phyloP scores from a whole-genome alignment of 2,888 invertebrate species.

The Nymphalis urticae region DNA sequence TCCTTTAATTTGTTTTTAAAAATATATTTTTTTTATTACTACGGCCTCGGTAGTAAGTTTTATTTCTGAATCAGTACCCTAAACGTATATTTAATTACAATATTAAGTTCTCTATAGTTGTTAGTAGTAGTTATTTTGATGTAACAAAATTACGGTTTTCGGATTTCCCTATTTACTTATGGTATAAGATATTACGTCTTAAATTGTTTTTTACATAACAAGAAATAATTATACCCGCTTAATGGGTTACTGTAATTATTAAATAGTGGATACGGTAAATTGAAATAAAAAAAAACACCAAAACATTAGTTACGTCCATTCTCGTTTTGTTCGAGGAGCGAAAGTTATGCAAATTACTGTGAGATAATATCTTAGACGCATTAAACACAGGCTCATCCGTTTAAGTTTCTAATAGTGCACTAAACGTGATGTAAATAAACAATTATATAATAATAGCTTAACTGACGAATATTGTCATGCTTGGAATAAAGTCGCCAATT shows the following conservation, averaged over 20 bases:
- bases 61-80: no score
- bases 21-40: no score
- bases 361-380: slow-evolving; percentile 30
- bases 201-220: neutral
- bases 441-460: slow-evolving; percentile 28
- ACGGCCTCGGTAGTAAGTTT: no score
- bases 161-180: no score
- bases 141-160: no score
- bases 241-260: neutral
- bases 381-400: slow-evolving; percentile 30
- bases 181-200: neutral
- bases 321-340: slow-evolving; percentile 33
- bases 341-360: slow-evolving; percentile 35
- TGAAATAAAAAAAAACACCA: neutral
- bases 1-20: no score
- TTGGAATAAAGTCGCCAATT: neutral
- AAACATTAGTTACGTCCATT: slow-evolving; percentile 27
- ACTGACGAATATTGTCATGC: slow-evolving; percentile 8
- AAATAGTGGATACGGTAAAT: neutral
- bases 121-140: no score
- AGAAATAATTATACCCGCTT: neutral
- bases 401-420: slow-evolving; percentile 38
- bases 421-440: slow-evolving; percentile 35
- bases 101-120: no score
- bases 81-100: no score